Base-by-base conservation (phyloP, 1,140 invertebrate species). In the Sinella curviseta region DNA sequence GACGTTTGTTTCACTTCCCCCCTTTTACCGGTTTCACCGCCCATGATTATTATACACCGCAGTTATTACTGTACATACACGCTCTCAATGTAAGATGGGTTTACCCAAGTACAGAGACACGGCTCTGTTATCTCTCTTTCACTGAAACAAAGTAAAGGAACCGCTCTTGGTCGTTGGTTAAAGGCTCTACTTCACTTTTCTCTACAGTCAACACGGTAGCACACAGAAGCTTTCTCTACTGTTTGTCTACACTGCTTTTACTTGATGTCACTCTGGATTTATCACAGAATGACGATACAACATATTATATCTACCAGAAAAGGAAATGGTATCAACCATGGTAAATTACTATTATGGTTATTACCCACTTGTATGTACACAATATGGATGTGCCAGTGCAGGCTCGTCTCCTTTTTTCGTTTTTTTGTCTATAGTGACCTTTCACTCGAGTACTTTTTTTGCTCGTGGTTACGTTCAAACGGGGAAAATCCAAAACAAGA, bases 1-100 rank as follows among this genome's bases (percentile, higher is more conserved):
- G 73, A 75, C 36, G 35, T 75, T 75, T 75, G 36, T 75, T 75
- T 75, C 73, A 36, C 73, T 20, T 39, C 73, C 73, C 33, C 26
- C 36, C n/a, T 36, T 36, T 75, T 26, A 39, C n/a, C 36, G 20
- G 73, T n/a, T 4, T 39, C 20, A n/a, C 28, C 28, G 33, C 33
- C 76, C 55, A 57, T 65, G 14, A 26, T 60, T 8, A 26, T 60
- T 20, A 48, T 48, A 48, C 20, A 48, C 39, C 20, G 8, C 39
- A 8, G 39, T 8, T 48, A 8, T 12, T 20, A 48, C 39, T 48
- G 20, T 48, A 48, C 39, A 48, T 12, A 48, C 8, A 48, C 20
- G 39, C 8, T 48, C 8, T 20, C 39, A 20, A 48, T 8, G 39
- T 26, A 26, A 14, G 57, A n/a, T 65, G 57, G 8, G 26, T 65